Evolutionary conservation across 2,797 vertebrate species (phyloP).

Genomic region (Pteronotus mesoamericanus): DNA sequence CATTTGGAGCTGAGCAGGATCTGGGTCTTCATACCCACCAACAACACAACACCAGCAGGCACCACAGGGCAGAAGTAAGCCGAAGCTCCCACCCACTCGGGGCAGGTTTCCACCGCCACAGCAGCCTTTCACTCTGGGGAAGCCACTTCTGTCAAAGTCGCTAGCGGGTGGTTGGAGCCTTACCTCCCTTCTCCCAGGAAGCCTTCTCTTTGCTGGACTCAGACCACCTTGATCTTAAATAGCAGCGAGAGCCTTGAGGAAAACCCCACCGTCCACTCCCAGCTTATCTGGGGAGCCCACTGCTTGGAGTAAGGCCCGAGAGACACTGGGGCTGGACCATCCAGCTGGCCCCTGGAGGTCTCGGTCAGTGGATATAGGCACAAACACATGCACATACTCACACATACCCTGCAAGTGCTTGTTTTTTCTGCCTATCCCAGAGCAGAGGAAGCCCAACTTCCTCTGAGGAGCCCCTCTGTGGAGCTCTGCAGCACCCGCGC

Average conservation of each 20-base stretch:
- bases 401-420: background rate
- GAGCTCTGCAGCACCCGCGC: background rate
- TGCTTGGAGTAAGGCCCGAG: constrained; percentile 32
- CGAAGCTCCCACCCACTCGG: constrained; percentile 48
- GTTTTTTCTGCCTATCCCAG: background rate
- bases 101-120: constrained; percentile 48
- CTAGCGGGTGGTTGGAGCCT: constrained; percentile 63
- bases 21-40: constrained; percentile 42
- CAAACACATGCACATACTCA: too few species aligned
- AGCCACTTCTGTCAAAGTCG: constrained; percentile 60
- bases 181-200: constrained; percentile 24
- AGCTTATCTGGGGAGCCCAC: constrained; percentile 56
- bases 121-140: constrained; percentile 51
- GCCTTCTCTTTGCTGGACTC: constrained; percentile 56
- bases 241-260: constrained; percentile 37
- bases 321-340: constrained; percentile 18
- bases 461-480: background rate
- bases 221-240: constrained; percentile 62
- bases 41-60: constrained; percentile 37
- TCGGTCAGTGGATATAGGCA: background rate
- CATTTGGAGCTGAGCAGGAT: constrained; percentile 22
- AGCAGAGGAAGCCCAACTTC: background rate
- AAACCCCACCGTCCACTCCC: constrained; percentile 46
- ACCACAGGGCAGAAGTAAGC: constrained; percentile 51
- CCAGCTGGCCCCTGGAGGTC: background rate